Base-by-base conservation (phyloP, 2,797 vertebrate species). In the Triplophysa bombifrons region DNA sequence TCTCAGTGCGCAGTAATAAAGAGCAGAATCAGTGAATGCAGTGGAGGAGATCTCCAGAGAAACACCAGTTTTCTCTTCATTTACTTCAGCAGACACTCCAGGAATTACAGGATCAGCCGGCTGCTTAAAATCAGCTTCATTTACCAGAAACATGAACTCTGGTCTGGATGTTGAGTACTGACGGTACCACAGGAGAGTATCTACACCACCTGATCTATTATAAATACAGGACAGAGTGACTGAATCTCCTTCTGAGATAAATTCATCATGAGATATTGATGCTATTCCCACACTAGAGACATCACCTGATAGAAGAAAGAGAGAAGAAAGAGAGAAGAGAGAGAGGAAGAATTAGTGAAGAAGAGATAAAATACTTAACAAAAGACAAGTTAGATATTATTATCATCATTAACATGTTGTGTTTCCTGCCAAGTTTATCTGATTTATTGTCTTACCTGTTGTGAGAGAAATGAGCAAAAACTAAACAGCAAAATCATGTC, bases 111-210 rank as follows among this genome's bases (percentile, higher is more conserved):
- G 77, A 22, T 67, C 51, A 34, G 82, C 72, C 17, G 55, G 3
- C 22, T 55, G 56, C 17, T 66, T 5, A 71, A 75, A 48, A n/a
- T 27, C 19, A 25, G 56, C 53, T 61, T 76, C 78, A 64, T 51
- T 80, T 14, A 72, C 9, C 30, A 77, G 69, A 72, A 51, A 81
- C 16, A 78, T 50, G 48, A 82, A 77, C 34, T 80, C 20, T 53
- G 80, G 83, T 55, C 44, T 66, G 58, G 80, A 81, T 74, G 19
- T 30, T 8, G 67, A 61, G 25, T 81, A 70, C 50, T 84, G 83
- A n/a, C 76, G 75, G 48, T 84, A 81, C 80, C 83, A 84, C 3
- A 71, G 72, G 8, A 81, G 76, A 50, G 64, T 8, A 44, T 83
- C 76, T 38, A 13, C 56, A 17, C 8, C n/a, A 9, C 16, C 20